Percentiles rank a stretch among this genome's conserved stretches.
phyloP scores from a whole-genome alignment of 2,797 vertebrate genomes.

The Spea hammondii region DNA sequence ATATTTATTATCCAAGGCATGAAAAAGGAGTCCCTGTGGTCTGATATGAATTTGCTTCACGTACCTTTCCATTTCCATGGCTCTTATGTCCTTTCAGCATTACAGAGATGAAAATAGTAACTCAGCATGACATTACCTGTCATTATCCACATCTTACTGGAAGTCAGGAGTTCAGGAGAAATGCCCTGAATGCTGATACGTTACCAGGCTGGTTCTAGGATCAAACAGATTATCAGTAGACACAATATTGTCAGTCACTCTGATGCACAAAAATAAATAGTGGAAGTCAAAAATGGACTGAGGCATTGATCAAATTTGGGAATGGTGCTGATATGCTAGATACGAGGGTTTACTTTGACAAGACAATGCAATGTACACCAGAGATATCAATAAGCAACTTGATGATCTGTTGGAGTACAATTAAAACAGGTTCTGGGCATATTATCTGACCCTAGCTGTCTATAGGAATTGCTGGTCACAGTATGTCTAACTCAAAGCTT shows the following conservation, averaged over 20 bases:
- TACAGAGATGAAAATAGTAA: conserved; percentile 53
- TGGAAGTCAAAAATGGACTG: too few relatives aligned
- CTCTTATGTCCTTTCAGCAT: conserved; percentile 42
- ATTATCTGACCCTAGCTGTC: too few relatives aligned
- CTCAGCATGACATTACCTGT: conserved; percentile 27
- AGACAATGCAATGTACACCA: too few relatives aligned
- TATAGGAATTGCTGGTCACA: too few relatives aligned
- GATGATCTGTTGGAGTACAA: too few relatives aligned
- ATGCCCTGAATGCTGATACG: conserved; percentile 46
- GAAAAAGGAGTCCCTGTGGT: conserved; percentile 29
- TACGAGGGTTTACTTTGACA: too few relatives aligned
- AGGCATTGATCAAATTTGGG: too few relatives aligned
- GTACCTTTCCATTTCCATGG: conserved; percentile 55
- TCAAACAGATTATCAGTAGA: neutral
- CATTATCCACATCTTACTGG: conserved; percentile 55
- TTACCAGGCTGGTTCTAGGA: neutral
- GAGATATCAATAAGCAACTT: too few relatives aligned
- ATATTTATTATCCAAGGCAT: neutral
- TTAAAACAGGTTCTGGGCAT: too few relatives aligned
- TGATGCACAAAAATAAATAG: too few relatives aligned
- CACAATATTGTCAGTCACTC: neutral
- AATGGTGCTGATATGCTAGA: too few relatives aligned
- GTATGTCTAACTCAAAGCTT: too few relatives aligned
- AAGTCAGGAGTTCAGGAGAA: conserved; percentile 54
- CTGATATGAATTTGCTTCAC: conserved; percentile 50